A percentile compares a stretch with the other conserved stretches of the same genome.
Conservation (phyloP, 2,797 vertebrate genomes). For the Alca torda region DNA sequence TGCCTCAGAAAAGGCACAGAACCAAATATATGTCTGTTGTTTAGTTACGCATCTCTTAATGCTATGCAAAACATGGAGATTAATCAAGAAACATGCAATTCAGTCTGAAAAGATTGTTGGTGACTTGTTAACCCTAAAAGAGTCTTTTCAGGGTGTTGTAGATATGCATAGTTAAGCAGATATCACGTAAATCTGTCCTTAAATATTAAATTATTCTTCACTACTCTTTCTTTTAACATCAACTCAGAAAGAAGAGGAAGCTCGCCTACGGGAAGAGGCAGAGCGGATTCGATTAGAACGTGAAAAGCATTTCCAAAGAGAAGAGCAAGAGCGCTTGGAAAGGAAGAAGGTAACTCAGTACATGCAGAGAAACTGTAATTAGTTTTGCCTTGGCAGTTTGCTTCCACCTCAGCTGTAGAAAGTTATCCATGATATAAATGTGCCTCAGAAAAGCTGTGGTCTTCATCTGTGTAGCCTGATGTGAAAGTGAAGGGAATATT, state of each 20-base stretch:
- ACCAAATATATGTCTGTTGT: neutral
- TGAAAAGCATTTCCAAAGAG: constrained; percentile 93
- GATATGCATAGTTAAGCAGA: neutral
- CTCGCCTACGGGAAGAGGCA: constrained; percentile 84
- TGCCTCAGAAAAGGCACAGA: neutral
- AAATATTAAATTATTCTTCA: neutral
- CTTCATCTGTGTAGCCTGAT: neutral
- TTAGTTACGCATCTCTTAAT: neutral
- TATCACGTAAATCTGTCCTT: neutral
- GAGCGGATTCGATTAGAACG: constrained; percentile 87
- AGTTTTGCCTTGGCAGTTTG: neutral
- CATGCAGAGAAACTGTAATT: neutral
- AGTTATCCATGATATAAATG: neutral
- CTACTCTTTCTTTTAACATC: neutral
- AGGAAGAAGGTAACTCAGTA: constrained; percentile 88
- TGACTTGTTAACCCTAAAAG: neutral
- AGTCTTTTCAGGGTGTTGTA: neutral
- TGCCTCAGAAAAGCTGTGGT: neutral
- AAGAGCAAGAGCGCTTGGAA: constrained; percentile 92
- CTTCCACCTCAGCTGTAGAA: neutral
- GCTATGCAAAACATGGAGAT: neutral
- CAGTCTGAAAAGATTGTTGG: neutral
- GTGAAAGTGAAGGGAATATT: neutral
- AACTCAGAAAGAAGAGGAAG: constrained; percentile 89
- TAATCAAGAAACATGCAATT: neutral